Evolutionary conservation across 2,888 invertebrate species (phyloP).

Genomic region (Rambutsinella grinnellia): DNA sequence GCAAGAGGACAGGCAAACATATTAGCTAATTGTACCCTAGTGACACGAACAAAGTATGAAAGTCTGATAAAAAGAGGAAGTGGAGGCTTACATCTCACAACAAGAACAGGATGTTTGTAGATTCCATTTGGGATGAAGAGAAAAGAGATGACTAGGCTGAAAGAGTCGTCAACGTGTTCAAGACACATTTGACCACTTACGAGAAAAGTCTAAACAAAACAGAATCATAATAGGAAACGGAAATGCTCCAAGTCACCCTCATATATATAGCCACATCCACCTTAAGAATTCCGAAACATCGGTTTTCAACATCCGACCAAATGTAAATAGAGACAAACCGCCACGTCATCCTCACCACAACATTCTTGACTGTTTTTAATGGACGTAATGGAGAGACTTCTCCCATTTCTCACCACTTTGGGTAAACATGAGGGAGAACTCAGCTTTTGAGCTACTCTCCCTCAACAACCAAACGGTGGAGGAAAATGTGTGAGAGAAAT

Average conservation of each 20-base stretch:
- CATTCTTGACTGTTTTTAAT: too few relatives aligned
- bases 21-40: background rate
- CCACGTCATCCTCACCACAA: background rate
- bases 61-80: constrained; percentile 36
- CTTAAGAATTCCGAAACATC: background rate
- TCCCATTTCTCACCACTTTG: background rate
- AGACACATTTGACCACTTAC: constrained; percentile 10
- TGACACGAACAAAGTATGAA: background rate
- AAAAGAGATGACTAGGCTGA: constrained; percentile 30
- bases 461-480: background rate
- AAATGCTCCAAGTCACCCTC: constrained; percentile 55
- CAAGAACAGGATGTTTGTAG: constrained; percentile 44
- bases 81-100: constrained; percentile 34
- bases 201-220: constrained; percentile 11
- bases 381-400: background rate
- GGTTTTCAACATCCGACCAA: constrained; percentile 23
- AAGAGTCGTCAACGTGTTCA: constrained; percentile 10
- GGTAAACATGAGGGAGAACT: too few relatives aligned
- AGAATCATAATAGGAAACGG: constrained; percentile 62
- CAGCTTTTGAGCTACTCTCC: background rate
- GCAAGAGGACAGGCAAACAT: too few relatives aligned
- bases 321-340: constrained; percentile 19
- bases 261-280: too few relatives aligned
- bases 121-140: constrained; percentile 32
- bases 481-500: constrained; percentile 4